phyloP scores from a whole-genome alignment of 2,797 vertebrate species.

The Syngnathus acus region DNA sequence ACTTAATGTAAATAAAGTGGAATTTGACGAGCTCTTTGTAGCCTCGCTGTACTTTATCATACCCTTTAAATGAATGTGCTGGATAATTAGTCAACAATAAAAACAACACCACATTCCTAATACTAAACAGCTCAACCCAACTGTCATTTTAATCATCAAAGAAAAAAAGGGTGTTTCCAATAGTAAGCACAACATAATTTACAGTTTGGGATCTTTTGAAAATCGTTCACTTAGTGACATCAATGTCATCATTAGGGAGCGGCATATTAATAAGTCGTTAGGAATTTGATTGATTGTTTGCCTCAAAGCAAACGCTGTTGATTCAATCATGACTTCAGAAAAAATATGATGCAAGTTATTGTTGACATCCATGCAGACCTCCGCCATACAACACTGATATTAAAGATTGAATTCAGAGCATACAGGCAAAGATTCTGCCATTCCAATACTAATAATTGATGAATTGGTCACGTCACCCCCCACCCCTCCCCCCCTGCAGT shows the following conservation, averaged over 20 bases:
- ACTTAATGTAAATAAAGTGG: constrained; percentile 12
- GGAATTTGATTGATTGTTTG: neutral
- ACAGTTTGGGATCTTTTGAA: constrained; percentile 73
- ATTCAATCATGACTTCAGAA: neutral
- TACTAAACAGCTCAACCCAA: constrained; percentile 49
- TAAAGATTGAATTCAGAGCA: neutral
- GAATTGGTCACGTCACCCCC: neutral
- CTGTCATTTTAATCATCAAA: constrained; percentile 67
- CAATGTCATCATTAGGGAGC: constrained; percentile 32
- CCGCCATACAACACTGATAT: neutral
- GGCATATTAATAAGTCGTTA: neutral
- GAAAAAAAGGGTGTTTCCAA: constrained; percentile 62
- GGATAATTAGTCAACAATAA: constrained; percentile 6
- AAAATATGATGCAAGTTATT: neutral
- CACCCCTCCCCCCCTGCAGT: neutral
- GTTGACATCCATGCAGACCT: neutral
- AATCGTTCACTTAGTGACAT: constrained; percentile 70
- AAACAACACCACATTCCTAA: constrained; percentile 13
- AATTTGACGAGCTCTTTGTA: constrained; percentile 10
- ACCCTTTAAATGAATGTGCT: constrained; percentile 24
- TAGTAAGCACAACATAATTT: constrained; percentile 72
- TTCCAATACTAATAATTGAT: neutral
- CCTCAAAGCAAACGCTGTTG: neutral
- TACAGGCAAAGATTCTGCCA: neutral
- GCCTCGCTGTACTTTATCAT: constrained; percentile 2